phyloP scores from a whole-genome alignment of 2,888 invertebrate genomes.

The Pocota personata region DNA sequence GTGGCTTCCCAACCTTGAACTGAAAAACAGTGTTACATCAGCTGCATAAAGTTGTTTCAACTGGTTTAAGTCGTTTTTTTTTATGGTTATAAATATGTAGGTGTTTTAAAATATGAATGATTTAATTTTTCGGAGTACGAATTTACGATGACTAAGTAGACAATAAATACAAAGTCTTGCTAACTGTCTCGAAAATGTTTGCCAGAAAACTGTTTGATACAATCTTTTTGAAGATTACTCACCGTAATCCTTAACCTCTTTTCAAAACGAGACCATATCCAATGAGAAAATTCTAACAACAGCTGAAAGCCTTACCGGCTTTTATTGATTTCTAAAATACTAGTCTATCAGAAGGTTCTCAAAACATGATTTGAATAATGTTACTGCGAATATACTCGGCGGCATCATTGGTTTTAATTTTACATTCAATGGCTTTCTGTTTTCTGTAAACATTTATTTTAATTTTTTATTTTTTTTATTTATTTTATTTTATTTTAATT shows the following conservation, averaged over 20 bases:
- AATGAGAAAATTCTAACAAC: too few relatives aligned
- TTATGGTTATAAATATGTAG: background rate
- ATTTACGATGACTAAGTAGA: background rate
- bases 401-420: background rate
- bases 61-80: background rate
- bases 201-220: background rate
- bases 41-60: background rate
- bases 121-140: background rate
- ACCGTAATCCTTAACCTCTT: background rate
- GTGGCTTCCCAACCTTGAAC: constrained; percentile 25
- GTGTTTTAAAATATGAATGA: background rate
- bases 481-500: background rate
- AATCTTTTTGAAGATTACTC: background rate
- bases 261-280: background rate
- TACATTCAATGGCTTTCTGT: background rate
- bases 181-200: background rate
- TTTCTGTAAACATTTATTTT: background rate
- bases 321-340: too few relatives aligned
- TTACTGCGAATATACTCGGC: background rate
- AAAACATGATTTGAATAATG: background rate
- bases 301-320: too few relatives aligned
- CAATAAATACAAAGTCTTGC: background rate
- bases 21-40: background rate
- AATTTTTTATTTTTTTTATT: background rate
- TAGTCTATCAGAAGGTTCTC: background rate